Base-by-base conservation (phyloP, 2,113 vertebrate genomes). In the Odobenus rosmarus region DNA sequence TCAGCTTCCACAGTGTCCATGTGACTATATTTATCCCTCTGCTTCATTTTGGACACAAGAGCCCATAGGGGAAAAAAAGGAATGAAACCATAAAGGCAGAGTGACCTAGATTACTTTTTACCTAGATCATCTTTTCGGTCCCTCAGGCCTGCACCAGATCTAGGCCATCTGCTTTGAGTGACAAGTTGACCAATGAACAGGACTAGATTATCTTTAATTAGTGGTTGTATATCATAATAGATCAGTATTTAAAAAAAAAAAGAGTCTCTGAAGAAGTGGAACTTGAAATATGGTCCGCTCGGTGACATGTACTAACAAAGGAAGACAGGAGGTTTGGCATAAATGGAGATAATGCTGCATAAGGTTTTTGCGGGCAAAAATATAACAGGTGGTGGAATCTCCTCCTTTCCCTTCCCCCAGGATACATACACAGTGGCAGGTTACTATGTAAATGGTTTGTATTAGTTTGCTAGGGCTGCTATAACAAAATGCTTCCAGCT, bases 81-180 rank as follows among this genome's bases (percentile, higher is more conserved):
- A 96, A 95, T 59, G 80, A 97, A 97, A 93, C 21, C 28, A 91
- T 7, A 19, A 19, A 96, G 55, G 89, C 46, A 85, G 51, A 91
- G 61, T 94, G 95, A 95, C 94, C 96, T 97, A 98, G 85, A 97
- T 97, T 96, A 94, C 71, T 95, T 96, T 97, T 59, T 88, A 90
- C 96, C 91, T 88, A 85, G 89, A 92, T 96, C 96, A 80, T 95
- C 64, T 95, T 85, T 82, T 51, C 8, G 55, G 51, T 84, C 97
- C 92, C 94, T 94, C 14, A 64, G 93, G 94, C 33, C 26, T 87
- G 28, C 5, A 3, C 46, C 87, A 2, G 88, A 97, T 92, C 88
- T 97, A 93, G 95, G 96, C 59, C 87, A 96, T 59, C 53, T 26
- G 5, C 28, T 71, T 90, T 98, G 94, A 97, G 21, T 93, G 97